phyloP scores from a whole-genome alignment of 2,113 vertebrate species.

The Seriola dumerili region DNA sequence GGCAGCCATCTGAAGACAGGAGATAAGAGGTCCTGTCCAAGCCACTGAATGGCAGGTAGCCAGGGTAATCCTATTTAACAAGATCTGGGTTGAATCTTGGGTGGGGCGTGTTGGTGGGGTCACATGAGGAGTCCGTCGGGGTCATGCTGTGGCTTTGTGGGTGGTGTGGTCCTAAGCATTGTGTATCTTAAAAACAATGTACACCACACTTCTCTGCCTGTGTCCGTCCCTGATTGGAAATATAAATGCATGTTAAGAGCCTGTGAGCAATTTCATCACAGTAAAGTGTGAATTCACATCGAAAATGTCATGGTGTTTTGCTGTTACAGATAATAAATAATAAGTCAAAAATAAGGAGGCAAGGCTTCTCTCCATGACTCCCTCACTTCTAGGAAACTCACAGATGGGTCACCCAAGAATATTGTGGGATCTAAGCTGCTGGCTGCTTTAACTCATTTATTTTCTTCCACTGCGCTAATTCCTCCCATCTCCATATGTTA shows the following conservation, averaged over 20 bases:
- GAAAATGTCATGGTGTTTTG: neutral
- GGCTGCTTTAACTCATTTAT: slow-evolving; percentile 80
- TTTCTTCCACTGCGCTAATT: slow-evolving; percentile 83
- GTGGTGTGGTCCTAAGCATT: slow-evolving; percentile 6
- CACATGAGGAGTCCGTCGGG: slow-evolving; percentile 60
- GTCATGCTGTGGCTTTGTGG: slow-evolving; percentile 56
- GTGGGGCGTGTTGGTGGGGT: slow-evolving; percentile 65
- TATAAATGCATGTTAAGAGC: neutral
- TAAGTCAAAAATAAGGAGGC: neutral
- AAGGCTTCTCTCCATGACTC: neutral
- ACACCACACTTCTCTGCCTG: neutral
- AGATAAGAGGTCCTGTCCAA: slow-evolving; percentile 78
- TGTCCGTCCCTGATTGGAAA: neutral
- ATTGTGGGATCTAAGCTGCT: slow-evolving; percentile 59
- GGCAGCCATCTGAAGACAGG: slow-evolving; percentile 73
- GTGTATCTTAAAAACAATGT: slow-evolving; percentile 8
- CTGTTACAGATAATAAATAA: neutral
- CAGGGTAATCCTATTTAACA: slow-evolving; percentile 81
- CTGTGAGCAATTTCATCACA: neutral
- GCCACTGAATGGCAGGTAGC: slow-evolving; percentile 78
- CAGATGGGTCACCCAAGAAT: slow-evolving; percentile 69
- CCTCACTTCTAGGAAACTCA: slow-evolving; percentile 62
- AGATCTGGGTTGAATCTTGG: slow-evolving; percentile 70
- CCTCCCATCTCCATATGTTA: slow-evolving; percentile 83
- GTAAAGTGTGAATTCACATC: neutral